Percentiles rank a stretch among this genome's conserved stretches.
These are phyloP conservation scores for Moxostoma hubbsi DNA, from an alignment of 2,797 vertebrate species.

Conservation along the genomic window DNA sequence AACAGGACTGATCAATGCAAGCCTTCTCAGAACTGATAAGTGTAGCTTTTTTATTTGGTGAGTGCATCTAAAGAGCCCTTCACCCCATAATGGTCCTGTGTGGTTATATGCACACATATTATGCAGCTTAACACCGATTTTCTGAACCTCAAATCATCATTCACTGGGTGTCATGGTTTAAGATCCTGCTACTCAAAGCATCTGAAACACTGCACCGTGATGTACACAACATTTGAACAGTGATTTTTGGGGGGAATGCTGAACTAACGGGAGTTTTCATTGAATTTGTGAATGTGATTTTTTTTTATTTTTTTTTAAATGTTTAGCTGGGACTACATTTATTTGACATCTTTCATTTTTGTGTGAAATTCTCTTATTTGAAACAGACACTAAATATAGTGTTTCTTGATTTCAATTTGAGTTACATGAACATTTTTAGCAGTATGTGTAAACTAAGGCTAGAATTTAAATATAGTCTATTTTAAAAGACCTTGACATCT, in stretches of 20 bases:
- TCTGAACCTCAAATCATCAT: conserved; percentile 4
- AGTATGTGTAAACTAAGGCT: conserved; percentile 9
- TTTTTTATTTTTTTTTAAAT: too few species aligned
- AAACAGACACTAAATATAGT: neutral
- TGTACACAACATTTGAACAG: neutral
- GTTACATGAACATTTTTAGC: neutral
- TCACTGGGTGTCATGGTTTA: neutral
- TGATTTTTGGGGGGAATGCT: neutral
- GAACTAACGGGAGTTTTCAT: too few species aligned
- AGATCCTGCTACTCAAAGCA: neutral
- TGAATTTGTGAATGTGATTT: too few species aligned
- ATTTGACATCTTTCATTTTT: too few species aligned
- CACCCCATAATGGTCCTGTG: neutral
- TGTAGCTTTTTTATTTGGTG: conserved; percentile 28
- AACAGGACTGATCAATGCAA: conserved; percentile 24
- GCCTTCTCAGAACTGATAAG: conserved; percentile 42
- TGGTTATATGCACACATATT: conserved; percentile 1
- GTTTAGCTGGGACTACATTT: too few species aligned
- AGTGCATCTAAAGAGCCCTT: conserved; percentile 7
- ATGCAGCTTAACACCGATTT: neutral
- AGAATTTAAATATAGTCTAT: conserved; percentile 40
- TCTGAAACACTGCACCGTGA: neutral
- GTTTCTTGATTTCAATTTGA: conserved; percentile 24
- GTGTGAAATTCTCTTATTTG: neutral
- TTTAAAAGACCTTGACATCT: conserved; percentile 3